phyloP scores from a whole-genome alignment of 2,797 vertebrate species.

The Chiloscyllium punctatum region DNA sequence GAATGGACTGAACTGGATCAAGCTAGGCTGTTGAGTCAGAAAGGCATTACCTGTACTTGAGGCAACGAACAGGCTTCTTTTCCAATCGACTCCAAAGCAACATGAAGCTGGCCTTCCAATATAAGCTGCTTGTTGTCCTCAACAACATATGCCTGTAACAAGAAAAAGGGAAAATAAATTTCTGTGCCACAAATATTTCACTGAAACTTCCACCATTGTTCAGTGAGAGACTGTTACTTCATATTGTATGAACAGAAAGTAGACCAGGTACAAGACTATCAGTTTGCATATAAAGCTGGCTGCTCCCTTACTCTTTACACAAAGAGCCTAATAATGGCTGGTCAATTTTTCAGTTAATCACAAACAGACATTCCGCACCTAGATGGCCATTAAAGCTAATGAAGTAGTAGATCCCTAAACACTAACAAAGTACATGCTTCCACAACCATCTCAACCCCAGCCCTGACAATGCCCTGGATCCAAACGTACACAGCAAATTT shows the following conservation, averaged over 20 bases:
- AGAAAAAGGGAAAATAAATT: conserved; percentile 40
- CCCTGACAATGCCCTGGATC: too few species aligned
- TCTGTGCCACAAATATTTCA: conserved; percentile 5
- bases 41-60: conserved; percentile 75
- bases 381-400: background rate
- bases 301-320: background rate
- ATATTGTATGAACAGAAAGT: background rate
- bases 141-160: conserved; percentile 79
- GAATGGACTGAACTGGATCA: background rate
- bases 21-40: background rate
- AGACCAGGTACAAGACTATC: background rate
- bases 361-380: background rate
- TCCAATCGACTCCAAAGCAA: conserved; percentile 75
- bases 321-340: background rate
- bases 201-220: background rate
- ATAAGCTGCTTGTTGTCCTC: conserved; percentile 95
- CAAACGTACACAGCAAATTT: background rate
- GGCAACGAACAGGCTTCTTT: conserved; percentile 80
- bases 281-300: background rate
- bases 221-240: background rate
- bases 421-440: background rate
- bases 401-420: background rate
- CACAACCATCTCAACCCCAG: too few species aligned
- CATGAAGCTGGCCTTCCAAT: conserved; percentile 90
- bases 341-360: background rate